A percentile compares a stretch with the other conserved stretches of the same genome.
Evolutionary conservation across 1,140 invertebrate genomes (phyloP).

Genomic region (Lepidurus packardi): DNA sequence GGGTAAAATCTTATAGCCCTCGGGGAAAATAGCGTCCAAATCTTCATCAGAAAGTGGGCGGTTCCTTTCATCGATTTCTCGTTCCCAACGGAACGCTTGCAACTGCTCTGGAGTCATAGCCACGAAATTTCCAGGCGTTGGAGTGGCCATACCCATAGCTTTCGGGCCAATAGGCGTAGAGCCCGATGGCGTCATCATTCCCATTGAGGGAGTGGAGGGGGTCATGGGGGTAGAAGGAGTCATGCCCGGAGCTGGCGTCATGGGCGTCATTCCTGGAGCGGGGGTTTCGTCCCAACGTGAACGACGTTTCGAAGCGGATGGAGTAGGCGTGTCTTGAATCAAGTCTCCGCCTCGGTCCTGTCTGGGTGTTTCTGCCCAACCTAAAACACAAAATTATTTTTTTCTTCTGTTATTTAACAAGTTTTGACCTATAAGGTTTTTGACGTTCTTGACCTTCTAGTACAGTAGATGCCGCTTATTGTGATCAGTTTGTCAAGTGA

Average conservation of each 20-base stretch:
- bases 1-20: constrained; percentile 94
- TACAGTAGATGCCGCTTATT: no score
- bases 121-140: constrained; percentile 85
- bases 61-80: constrained; percentile 97
- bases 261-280: constrained; percentile 60
- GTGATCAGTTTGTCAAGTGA: no score
- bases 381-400: constrained; percentile 46
- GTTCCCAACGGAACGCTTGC: constrained; percentile 96
- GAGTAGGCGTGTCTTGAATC: constrained; percentile 85
- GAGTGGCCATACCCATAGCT: constrained; percentile 96
- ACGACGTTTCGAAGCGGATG: constrained; percentile 85
- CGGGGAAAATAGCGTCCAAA: constrained; percentile 92
- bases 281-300: constrained; percentile 96
- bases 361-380: constrained; percentile 96
- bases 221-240: constrained; percentile 48
- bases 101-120: constrained; percentile 99
- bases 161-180: constrained; percentile 90
- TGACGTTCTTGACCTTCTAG: no score
- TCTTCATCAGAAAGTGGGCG: constrained; percentile 94
- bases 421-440: no score
- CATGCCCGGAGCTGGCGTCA: constrained; percentile 54
- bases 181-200: constrained; percentile 63
- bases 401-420: constrained; percentile 9
- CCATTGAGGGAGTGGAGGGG: constrained; percentile 52
- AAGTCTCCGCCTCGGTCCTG: constrained; percentile 78